Conservation (phyloP, 2,888 invertebrate species). For the Diploptera punctata region DNA sequence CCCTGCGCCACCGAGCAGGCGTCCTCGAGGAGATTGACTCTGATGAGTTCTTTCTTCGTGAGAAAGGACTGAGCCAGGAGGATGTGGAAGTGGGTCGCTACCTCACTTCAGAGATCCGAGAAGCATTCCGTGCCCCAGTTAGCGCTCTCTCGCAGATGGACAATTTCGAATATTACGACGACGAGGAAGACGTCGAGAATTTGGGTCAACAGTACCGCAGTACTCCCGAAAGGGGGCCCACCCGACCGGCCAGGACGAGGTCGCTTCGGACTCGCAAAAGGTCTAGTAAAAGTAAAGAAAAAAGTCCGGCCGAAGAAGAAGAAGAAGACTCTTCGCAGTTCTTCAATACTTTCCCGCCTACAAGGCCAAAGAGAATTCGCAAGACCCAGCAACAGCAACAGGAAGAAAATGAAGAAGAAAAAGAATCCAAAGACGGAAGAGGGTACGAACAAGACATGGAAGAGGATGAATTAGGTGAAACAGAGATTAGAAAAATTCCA, state of each 20-base stretch:
- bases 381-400: conserved; percentile 39
- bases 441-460: conserved; percentile 20
- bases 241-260: conserved; percentile 40
- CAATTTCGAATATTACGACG: conserved; percentile 47
- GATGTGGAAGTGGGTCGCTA: conserved; percentile 81
- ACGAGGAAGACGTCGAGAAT: conserved; percentile 44
- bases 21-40: conserved; percentile 86
- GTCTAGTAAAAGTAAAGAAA: conserved; percentile 35
- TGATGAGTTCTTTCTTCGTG: conserved; percentile 85
- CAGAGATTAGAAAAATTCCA: background rate
- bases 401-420: conserved; percentile 44
- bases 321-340: conserved; percentile 28
- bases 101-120: conserved; percentile 78
- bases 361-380: conserved; percentile 38
- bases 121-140: conserved; percentile 71
- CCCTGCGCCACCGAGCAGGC: conserved; percentile 62
- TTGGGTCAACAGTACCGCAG: conserved; percentile 37
- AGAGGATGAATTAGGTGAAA: background rate
- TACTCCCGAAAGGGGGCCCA: conserved; percentile 41
- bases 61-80: conserved; percentile 82
- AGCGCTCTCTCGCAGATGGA: conserved; percentile 72
- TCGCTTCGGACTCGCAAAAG: conserved; percentile 40
- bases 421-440: conserved; percentile 9
- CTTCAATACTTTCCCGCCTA: conserved; percentile 41
- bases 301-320: conserved; percentile 32